phyloP scores from a whole-genome alignment of 1,140 invertebrate genomes.

The Chrysopa pallens region DNA sequence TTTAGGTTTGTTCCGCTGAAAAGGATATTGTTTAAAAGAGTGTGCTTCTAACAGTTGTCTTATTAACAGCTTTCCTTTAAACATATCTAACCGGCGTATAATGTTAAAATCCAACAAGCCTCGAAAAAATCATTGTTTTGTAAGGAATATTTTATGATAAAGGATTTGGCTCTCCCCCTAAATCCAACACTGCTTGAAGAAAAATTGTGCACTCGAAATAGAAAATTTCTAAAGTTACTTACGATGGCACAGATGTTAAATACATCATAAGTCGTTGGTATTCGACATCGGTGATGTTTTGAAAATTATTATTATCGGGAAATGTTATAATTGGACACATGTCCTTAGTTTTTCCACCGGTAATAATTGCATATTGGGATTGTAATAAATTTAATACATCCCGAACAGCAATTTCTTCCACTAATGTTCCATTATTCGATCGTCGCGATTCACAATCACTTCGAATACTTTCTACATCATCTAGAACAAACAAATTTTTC shows the following conservation, averaged over 20 bases:
- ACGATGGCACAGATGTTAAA: conserved; percentile 86
- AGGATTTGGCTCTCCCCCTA: background rate
- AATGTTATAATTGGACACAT: conserved; percentile 86
- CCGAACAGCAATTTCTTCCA: conserved; percentile 30
- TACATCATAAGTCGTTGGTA: conserved; percentile 85
- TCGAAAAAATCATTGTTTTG: too few species aligned
- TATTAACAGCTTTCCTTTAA: too few species aligned
- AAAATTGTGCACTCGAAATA: background rate
- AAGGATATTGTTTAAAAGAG: too few species aligned
- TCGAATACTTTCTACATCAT: background rate
- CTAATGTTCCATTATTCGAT: background rate
- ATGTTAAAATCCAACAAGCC: too few species aligned
- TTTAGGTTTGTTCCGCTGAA: too few species aligned
- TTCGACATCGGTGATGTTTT: conserved; percentile 62
- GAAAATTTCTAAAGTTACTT: conserved; percentile 26
- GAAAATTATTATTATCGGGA: conserved; percentile 78
- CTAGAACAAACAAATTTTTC: background rate
- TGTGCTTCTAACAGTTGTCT: too few species aligned
- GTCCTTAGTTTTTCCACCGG: conserved; percentile 77
- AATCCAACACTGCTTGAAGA: background rate
- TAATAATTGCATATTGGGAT: conserved; percentile 73
- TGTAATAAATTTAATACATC: conserved; percentile 74
- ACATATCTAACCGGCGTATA: too few species aligned
- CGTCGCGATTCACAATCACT: background rate
- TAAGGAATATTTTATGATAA: conserved; percentile 1